Evolutionary conservation across 2,797 vertebrate species (phyloP).

Genomic region (Peromyscus melanophrys): DNA sequence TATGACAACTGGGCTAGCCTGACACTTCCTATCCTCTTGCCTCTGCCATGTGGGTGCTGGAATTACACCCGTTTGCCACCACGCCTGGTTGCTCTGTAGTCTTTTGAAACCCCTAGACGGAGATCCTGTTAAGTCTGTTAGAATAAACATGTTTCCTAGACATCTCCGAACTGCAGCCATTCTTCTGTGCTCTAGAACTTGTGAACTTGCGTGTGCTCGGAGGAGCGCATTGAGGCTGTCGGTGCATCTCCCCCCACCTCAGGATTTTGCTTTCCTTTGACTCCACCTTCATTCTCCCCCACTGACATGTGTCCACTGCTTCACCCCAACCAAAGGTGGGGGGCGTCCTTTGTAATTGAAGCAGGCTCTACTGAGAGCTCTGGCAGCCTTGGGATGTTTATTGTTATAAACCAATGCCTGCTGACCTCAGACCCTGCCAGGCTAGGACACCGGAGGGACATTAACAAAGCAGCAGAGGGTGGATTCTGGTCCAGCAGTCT

Average conservation of each 20-base stretch:
- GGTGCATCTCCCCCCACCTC: neutral
- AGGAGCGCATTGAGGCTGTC: slow-evolving; percentile 41
- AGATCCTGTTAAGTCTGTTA: slow-evolving; percentile 33
- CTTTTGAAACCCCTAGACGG: slow-evolving; percentile 42
- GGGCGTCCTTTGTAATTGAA: slow-evolving; percentile 70
- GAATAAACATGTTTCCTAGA: slow-evolving; percentile 55
- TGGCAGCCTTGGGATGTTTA: slow-evolving; percentile 67
- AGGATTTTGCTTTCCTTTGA: slow-evolving; percentile 74
- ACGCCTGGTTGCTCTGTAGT: neutral
- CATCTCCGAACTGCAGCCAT: slow-evolving; percentile 3
- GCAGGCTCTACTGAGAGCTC: slow-evolving; percentile 56
- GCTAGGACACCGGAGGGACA: neutral
- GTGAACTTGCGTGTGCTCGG: neutral
- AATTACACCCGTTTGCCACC: neutral
- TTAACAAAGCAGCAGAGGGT: slow-evolving; percentile 45
- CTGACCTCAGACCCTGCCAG: slow-evolving; percentile 45
- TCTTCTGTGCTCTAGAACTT: slow-evolving; percentile 57
- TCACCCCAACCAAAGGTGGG: slow-evolving; percentile 24
- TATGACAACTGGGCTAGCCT: neutral
- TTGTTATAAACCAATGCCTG: slow-evolving; percentile 64
- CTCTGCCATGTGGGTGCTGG: neutral
- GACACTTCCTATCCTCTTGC: neutral
- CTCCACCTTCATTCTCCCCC: slow-evolving; percentile 60
- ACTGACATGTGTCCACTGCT: slow-evolving; percentile 74
- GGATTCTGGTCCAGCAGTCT: neutral